Evolutionary conservation across 2,888 invertebrate genomes (phyloP).

Genomic region (Drosophila formosana): DNA sequence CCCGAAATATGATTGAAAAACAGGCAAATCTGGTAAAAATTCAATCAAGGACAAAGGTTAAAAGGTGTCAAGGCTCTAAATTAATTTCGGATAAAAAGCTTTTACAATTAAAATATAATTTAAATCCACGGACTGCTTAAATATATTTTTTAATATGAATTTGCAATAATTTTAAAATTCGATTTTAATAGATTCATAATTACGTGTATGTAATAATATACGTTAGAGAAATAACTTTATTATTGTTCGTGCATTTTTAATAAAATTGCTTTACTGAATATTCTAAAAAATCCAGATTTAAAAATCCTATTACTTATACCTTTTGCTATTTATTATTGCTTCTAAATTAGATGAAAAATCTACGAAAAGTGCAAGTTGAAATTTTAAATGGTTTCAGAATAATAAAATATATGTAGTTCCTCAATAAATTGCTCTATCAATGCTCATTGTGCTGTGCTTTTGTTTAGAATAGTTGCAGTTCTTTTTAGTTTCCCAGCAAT

Average conservation of each 20-base stretch:
- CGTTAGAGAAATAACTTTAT: no score
- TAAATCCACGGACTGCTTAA: neutral
- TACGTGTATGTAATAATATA: no score
- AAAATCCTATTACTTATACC: no score
- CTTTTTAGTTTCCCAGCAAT: slow-evolving; percentile 2
- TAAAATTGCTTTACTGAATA: no score
- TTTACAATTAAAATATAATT: neutral
- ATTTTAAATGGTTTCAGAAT: neutral
- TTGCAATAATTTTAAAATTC: no score
- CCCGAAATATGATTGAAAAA: neutral
- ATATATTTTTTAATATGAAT: no score
- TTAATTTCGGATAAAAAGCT: neutral
- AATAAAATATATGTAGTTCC: neutral
- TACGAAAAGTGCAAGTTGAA: no score
- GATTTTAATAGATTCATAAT: no score
- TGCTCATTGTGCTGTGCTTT: neutral
- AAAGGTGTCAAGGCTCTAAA: neutral
- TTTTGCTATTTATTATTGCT: no score
- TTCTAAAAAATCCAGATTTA: no score
- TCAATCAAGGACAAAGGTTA: neutral
- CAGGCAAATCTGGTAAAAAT: neutral
- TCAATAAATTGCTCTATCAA: neutral
- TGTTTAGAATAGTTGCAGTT: slow-evolving; percentile 1
- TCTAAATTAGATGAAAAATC: no score
- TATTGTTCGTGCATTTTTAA: no score